Percentiles rank a stretch among this genome's conserved stretches.
These are phyloP conservation scores for Oligia latruncula DNA, from an alignment of 2,888 invertebrate genomes.

Conservation along the genomic window DNA sequence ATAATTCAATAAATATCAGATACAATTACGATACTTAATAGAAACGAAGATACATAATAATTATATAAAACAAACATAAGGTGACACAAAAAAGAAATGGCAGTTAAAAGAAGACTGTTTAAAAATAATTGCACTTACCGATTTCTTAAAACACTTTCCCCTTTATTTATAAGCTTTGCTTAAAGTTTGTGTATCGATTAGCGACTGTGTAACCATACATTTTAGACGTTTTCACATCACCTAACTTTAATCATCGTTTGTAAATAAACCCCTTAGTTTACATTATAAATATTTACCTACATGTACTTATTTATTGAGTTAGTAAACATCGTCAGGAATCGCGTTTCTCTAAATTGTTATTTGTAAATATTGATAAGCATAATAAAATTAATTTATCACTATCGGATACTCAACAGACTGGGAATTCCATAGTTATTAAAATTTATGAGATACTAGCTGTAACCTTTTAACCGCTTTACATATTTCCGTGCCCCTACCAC, in stretches of 20 bases:
- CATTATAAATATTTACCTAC: not conserved
- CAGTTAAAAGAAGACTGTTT: no score
- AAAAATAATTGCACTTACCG: no score
- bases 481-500: no score
- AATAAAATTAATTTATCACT: constrained; percentile 3
- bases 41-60: no score
- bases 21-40: no score
- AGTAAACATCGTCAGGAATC: not conserved
- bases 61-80: no score
- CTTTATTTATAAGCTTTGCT: not conserved
- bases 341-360: constrained; percentile 2
- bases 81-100: no score
- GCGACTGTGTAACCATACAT: not conserved
- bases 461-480: no score
- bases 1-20: no score
- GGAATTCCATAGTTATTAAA: constrained; percentile 22
- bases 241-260: no score
- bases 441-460: not conserved
- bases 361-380: constrained; percentile 23
- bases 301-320: not conserved
- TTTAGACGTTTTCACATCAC: no score
- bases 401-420: not conserved
- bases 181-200: not conserved
- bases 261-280: not conserved
- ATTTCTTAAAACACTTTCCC: no score